Evolutionary conservation across 1,140 invertebrate genomes (phyloP), one percentile per base, ranked within the genome.

Genomic region (Oedothorax gibbosus): DNA sequence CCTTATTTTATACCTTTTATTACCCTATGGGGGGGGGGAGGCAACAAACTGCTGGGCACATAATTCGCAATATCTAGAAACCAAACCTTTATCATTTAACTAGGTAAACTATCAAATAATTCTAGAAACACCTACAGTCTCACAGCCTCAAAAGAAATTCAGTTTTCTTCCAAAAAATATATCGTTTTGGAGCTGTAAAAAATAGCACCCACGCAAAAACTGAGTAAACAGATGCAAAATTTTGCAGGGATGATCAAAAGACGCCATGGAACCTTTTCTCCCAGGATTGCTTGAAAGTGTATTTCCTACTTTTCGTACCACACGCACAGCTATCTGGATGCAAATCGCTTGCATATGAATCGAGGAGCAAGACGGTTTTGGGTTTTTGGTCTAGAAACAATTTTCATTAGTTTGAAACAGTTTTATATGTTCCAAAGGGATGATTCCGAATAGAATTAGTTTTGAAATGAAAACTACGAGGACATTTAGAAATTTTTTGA

Each of bases 301-400:
- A 81, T 81, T 81, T 81, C 7, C 54, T 21, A 57, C 72, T 75
- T 60, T 62, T 21, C 10, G 72, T 21, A 57, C 35, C 35, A 14
- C 64, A 68, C 77, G 62, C 72, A 56, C n/a, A 81, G 78, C 56
- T 62, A 71, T 81, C 78, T 81, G 15, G 20, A 81, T 81, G 78
- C 66, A 81, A 81, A 81, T 81, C 78, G 64, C 20, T 71, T 71
- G 66, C 78, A 81, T 81, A 81, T 81, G 78, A 81, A 81, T 81
- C 53, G 50, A 10, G 78, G 51, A 81, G 56, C 78, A 71, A 81
- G 78, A 81, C 71, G 78, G 78, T 68, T 54, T 35, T 35, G 35
- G 35, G 35, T 35, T 35, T n/a, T 18, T 20, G 64, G 10, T 68
- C 20, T 54, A 75, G 64, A 66, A 79, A 79, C 62, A 50, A 66